Conservation (phyloP, 2,113 vertebrate genomes). For the Microtus montanus region DNA sequence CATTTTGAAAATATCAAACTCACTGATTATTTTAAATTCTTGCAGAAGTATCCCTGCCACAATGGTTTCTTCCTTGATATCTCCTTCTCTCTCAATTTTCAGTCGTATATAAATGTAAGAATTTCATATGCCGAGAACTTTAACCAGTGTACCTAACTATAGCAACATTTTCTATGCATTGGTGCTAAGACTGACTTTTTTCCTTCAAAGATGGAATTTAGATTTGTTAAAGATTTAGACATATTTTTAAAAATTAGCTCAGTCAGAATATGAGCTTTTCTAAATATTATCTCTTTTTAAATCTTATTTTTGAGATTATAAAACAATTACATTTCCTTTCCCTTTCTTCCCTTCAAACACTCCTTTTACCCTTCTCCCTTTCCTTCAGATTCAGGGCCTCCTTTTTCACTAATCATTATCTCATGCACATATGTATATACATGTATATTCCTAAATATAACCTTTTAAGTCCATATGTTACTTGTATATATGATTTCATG, state of each 20-base stretch:
- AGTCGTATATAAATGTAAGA: background rate
- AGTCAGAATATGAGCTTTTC: background rate
- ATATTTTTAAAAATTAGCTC: background rate
- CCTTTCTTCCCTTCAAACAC: background rate
- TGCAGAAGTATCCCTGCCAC: background rate
- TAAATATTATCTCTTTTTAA: background rate
- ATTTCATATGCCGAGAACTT: slow-evolving; percentile 13
- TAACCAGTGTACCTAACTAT: background rate
- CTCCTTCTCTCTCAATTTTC: background rate
- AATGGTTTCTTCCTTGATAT: background rate
- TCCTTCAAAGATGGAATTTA: background rate
- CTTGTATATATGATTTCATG: background rate
- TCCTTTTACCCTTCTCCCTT: too few species aligned
- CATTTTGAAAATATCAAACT: slow-evolving; percentile 30
- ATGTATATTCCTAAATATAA: background rate
- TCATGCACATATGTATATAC: background rate
- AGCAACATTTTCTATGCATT: slow-evolving; percentile 17
- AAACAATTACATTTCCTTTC: background rate
- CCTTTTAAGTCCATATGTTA: background rate
- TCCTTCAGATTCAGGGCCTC: background rate
- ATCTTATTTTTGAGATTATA: background rate
- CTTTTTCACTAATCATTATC: background rate
- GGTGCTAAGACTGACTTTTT: background rate
- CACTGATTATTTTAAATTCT: slow-evolving; percentile 8
- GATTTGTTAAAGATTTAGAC: background rate